Base-by-base conservation (phyloP, 2,113 vertebrate species). In the Sceloporus undulatus region DNA sequence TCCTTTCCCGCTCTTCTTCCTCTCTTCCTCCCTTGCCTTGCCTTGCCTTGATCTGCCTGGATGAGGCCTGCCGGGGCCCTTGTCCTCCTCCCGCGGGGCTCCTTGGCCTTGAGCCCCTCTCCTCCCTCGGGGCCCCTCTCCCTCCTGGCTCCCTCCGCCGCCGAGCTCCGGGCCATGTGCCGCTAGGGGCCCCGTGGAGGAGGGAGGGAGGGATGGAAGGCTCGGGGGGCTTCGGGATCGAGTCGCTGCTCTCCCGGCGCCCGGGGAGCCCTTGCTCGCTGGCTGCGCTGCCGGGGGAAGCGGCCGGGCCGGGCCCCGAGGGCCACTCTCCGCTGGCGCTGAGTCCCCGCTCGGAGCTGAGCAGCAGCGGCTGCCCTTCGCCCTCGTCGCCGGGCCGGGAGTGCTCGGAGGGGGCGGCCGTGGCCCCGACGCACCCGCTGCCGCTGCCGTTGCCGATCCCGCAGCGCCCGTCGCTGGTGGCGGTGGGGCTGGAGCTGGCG, bases 141-240 rank as follows among this genome's bases (percentile, higher is more conserved):
- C 2, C 42, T 48, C 42, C 42, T 48, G 59, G 59, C 11, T 6
- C 27, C 9, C 25, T 18, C 29, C 38, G 7, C 65, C 38, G 14
- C 19, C 84, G 34, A 34, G 34, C 34, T 34, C 34, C 34, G 34
- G 34, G 34, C 34, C 34, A 34, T 34, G 34, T 34, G 34, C 34
- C 34, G 34, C 34, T 34, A 34, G 34, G 34, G 34, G 34, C 34
- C 34, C 34, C 34, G 1, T 1, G 34, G 34, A 34, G 34, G 34
- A 34, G 34, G 34, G 34, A 34, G 6, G 42, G 34, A 59, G 91
- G 87, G 93, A 99, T 99, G 99, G 98, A 99, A 97, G 97, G 97
- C 94, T 97, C 98, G 96, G 98, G 98, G 97, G 98, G 98, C 25
- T 99, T 99, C 95, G 99, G 98, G 96, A 99, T 99, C 96, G 99